Base-by-base conservation (phyloP, 1,140 invertebrate species). In the Bradynema listronoti region DNA sequence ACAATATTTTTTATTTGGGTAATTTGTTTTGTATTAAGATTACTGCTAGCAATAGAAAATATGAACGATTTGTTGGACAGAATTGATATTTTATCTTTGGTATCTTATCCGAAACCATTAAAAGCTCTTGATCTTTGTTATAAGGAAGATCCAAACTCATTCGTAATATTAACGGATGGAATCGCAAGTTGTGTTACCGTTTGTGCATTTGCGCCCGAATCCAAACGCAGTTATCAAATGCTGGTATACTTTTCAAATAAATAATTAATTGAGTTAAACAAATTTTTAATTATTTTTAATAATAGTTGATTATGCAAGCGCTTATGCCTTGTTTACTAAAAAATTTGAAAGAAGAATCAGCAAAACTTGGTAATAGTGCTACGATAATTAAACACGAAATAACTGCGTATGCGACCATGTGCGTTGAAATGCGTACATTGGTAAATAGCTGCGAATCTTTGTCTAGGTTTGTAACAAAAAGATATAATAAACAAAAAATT, bases 111-210 rank as follows among this genome's bases (percentile, higher is more conserved):
- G 25, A 95, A 95, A 79, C 94, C 94, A 0, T 81, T 98, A 1
- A 90, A 89, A 80, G 90, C 94, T 0, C 87, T 99, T 59, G 93
- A 95, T 79, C 92, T 95, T 79, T 95, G 91, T 79, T 95, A 95
- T 79, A 87, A 91, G 63, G 91, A 93, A 73, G 91, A 95, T 75
- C 87, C 89, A 43, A 91, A 94, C 80, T 89, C 91, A 82, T 88
- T 94, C 22, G 88, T 87, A 6, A 87, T 95, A 1, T 79, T 94
- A 34, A 73, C 78, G 5, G 91, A 95, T 78, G 91, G 89, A 66
- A 91, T 94, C 68, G 90, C 89, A 4, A 83, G 92, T 22, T 94
- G 90, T 77, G 91, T 97, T 43, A 11, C 53, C 47, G 59, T 98
- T 0, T 89, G 96, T 14, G 91, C 91, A 1, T 98, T 97, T 81